Percentiles rank a stretch among this genome's conserved stretches.
These are phyloP conservation scores for Chironomus striatipennis DNA, from an alignment of 1,140 invertebrate species.

Conservation along the genomic window DNA sequence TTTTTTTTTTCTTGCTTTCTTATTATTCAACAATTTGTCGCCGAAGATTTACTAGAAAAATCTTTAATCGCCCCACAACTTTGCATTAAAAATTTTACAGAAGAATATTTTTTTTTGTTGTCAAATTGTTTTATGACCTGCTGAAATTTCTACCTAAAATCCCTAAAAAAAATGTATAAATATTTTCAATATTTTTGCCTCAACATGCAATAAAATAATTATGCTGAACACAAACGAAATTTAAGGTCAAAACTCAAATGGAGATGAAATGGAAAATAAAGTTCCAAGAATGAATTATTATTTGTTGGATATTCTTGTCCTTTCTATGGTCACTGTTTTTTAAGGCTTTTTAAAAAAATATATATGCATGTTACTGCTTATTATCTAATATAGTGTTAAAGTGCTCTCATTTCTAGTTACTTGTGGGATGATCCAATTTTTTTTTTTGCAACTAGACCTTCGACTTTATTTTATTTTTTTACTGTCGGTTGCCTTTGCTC, in stretches of 20 bases:
- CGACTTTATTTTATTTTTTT: too few relatives aligned
- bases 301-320: background rate
- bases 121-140: background rate
- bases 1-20: too few relatives aligned
- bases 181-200: background rate
- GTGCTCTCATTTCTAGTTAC: too few relatives aligned
- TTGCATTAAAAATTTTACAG: too few relatives aligned
- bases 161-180: too few relatives aligned
- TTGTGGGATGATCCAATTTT: too few relatives aligned
- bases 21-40: too few relatives aligned
- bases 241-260: background rate
- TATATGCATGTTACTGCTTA: background rate
- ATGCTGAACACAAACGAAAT: background rate
- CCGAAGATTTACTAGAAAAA: too few relatives aligned
- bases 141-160: background rate
- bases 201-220: constrained; percentile 9
- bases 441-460: too few relatives aligned
- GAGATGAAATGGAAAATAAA: background rate
- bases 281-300: background rate
- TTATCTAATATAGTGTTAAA: background rate
- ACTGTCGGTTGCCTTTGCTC: too few relatives aligned
- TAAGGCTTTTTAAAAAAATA: background rate
- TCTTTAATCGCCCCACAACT: too few relatives aligned
- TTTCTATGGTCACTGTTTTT: background rate
- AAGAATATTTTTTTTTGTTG: background rate